Conservation (phyloP, 2,797 vertebrate species). For the Thamnophis elegans region DNA sequence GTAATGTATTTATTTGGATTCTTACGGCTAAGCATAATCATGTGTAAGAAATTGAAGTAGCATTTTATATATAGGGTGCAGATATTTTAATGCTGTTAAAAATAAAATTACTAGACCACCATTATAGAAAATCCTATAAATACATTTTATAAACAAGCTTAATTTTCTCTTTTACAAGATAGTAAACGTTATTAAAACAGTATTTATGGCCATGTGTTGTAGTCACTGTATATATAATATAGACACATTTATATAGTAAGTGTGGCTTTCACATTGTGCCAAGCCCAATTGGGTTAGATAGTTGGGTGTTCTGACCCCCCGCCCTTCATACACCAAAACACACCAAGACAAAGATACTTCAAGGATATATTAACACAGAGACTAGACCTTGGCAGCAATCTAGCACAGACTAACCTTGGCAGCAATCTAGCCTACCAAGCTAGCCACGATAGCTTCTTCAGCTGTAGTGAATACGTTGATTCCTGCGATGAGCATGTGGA, state of each 20-base stretch:
- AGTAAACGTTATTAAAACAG: not conserved
- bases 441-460: too few relatives aligned
- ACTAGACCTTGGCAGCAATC: too few relatives aligned
- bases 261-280: not conserved
- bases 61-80: conserved; percentile 21
- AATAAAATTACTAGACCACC: conserved; percentile 35
- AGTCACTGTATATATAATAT: not conserved
- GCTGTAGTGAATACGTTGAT: too few relatives aligned
- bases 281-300: not conserved
- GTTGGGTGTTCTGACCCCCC: too few relatives aligned
- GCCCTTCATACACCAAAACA: too few relatives aligned
- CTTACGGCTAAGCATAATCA: conserved; percentile 49
- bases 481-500: too few relatives aligned
- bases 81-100: conserved; percentile 40
- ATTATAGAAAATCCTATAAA: conserved; percentile 38
- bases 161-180: not conserved
- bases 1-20: conserved; percentile 47
- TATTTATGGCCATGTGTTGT: not conserved
- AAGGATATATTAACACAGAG: too few relatives aligned
- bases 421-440: too few relatives aligned
- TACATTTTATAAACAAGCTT: conserved; percentile 17
- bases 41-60: conserved; percentile 43
- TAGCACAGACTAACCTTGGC: too few relatives aligned
- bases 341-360: too few relatives aligned
- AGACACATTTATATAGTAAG: not conserved